These are phyloP conservation scores for Piprites chloris DNA, from an alignment of 2,113 vertebrate genomes.

Conservation along the genomic window DNA sequence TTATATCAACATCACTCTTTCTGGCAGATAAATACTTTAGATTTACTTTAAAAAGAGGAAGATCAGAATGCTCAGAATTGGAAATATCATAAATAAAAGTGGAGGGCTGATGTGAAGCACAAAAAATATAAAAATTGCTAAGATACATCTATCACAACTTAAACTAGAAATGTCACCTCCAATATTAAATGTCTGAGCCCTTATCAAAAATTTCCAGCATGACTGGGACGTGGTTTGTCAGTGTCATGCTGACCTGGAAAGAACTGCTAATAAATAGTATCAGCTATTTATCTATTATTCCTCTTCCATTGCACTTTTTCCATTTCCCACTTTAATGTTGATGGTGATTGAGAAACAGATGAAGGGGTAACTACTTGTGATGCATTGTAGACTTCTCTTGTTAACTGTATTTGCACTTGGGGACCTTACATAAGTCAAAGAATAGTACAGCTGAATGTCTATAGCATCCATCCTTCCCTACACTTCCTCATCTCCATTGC, in stretches of 20 bases:
- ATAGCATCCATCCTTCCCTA: neutral
- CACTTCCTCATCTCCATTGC: neutral
- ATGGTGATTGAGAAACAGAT: neutral
- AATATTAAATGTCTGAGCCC: neutral
- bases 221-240: neutral
- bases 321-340: neutral
- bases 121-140: neutral
- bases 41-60: neutral
- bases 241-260: neutral
- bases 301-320: neutral
- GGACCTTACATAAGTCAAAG: neutral
- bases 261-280: neutral
- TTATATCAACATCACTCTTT: neutral
- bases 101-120: neutral
- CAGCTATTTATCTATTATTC: neutral
- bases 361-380: neutral
- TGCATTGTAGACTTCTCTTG: neutral
- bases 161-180: neutral
- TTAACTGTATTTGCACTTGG: neutral
- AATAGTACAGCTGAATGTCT: neutral
- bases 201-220: neutral
- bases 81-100: neutral
- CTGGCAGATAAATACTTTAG: neutral
- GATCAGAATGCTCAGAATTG: neutral
- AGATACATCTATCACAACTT: neutral